Evolutionary conservation across 2,888 invertebrate genomes (phyloP), one percentile per base, ranked within the genome.

Genomic region (Notodonta ziczac): DNA sequence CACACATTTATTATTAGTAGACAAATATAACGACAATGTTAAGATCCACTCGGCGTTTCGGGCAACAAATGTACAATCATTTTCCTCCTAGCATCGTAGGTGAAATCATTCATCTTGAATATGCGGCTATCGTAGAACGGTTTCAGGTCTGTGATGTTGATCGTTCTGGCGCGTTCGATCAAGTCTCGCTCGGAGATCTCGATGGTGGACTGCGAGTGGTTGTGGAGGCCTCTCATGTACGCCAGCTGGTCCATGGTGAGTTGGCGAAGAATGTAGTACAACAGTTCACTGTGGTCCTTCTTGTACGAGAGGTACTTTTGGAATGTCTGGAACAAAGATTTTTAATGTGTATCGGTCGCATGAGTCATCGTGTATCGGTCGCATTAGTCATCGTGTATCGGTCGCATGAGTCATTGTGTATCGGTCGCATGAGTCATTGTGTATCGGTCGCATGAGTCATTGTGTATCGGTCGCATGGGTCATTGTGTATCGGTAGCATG

Each of bases 191-290:
- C 76, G 96, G 95, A 93, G 64, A 99, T 96, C 90, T 98, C 98
- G 14, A 99, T 96, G 32, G 96, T 95, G 0, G 95, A 90, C 60
- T 96, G 95, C 0, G 94, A 94, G 56, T 95, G 95, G 58, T 96
- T 96, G 74, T 95, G 95, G 6, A 95, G 83, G 59, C 96, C 95
- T 69, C 96, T 94, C 93, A 97, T 96, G 85, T 97, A 99, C 0
- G 97, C 96, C 62, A 98, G 91, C 82, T 98, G 98, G 88, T 99
- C 99, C 83, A 98, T 95, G 0, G 98, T 96, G 63, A 99, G 95
- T 82, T 99, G 99, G 32, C 98, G 97, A 59, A 99, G 94, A 72
- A 99, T 97, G 89, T 98, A 99, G 91, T 99, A 97, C 0, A 99
- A 93, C 35, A 99, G 94, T 85, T 99, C 99, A 78, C 98, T 98